Base-by-base conservation (phyloP, 2,888 invertebrate species). In the Leucophenga montana region DNA sequence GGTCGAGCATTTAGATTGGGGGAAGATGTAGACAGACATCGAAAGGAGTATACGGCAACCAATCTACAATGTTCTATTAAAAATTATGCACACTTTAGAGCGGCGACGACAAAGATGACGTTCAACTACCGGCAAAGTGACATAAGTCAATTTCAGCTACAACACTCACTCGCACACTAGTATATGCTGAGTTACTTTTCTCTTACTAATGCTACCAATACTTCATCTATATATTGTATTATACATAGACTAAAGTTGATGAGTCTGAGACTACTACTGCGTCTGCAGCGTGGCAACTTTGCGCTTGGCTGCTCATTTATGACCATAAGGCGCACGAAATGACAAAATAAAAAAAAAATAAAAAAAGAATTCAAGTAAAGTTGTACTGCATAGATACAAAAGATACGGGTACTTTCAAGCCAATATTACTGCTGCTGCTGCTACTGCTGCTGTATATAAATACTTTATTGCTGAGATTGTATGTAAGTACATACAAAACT, bases 271-370 rank as follows among this genome's bases (percentile, higher is more conserved):
- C 33, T 33, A n/a, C 27, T 4, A 48, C 27, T 46, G 22, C 66
- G 66, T 39, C 53, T 33, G 59, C 50, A 71, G 67, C 59, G 66
- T 61, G 68, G 68, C 66, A 65, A 66, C 27, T 27, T 75, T 73
- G 44, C 76, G 82, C 84, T 84, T 82, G 82, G 84, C 69, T 79
- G 80, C 84, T 84, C 84, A 84, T 74, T 83, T 83, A 84, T 82
- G 82, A 82, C 82, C 82, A 82, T 83, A 83, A 71, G 73, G 84
- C 82, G 73, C 75, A 73, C 62, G 71, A 67, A 53, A 54, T 61
- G 72, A 72, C 50, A 61, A 14, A 16, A 33, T 18, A 11, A 22
- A 46, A 31, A 46, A 22, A 46, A 18, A 9, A 54, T 9, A 1
- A 13, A 13, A 48, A 16, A 13, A 18, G 1, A 50, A 8, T 50